Evolutionary conservation across 2,797 vertebrate genomes (phyloP).

Genomic region (Anas capensis): DNA sequence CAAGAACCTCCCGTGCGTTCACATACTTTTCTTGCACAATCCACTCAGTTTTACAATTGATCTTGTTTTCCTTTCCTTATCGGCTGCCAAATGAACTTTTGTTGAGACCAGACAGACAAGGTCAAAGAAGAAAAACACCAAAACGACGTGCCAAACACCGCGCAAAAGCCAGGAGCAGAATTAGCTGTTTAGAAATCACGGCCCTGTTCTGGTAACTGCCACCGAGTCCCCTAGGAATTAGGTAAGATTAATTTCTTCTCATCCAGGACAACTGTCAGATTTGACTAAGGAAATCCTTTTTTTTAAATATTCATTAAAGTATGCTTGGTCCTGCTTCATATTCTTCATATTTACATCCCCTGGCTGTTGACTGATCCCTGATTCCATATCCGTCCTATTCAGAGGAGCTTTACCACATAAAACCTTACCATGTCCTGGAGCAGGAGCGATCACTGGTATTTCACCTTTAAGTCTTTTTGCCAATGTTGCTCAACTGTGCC

Average conservation of each 20-base stretch:
- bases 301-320: background rate
- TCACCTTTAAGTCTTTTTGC: background rate
- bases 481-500: background rate
- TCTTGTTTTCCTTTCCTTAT: background rate
- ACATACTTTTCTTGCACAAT: background rate
- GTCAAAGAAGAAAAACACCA: conserved; percentile 1
- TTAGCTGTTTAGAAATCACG: background rate
- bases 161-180: background rate
- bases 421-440: background rate
- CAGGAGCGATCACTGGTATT: background rate
- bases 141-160: background rate
- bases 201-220: background rate
- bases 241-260: background rate
- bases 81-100: conserved; percentile 9
- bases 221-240: background rate
- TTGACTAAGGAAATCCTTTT: background rate
- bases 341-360: background rate
- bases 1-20: background rate
- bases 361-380: background rate
- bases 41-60: background rate
- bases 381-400: background rate
- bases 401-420: background rate
- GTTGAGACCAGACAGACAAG: background rate
- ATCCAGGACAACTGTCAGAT: background rate
- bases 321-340: background rate